A percentile compares a stretch with the other conserved stretches of the same genome.
These are phyloP conservation scores for Silvanus unidentatus DNA, from an alignment of 2,888 invertebrate species.

Conservation along the genomic window DNA sequence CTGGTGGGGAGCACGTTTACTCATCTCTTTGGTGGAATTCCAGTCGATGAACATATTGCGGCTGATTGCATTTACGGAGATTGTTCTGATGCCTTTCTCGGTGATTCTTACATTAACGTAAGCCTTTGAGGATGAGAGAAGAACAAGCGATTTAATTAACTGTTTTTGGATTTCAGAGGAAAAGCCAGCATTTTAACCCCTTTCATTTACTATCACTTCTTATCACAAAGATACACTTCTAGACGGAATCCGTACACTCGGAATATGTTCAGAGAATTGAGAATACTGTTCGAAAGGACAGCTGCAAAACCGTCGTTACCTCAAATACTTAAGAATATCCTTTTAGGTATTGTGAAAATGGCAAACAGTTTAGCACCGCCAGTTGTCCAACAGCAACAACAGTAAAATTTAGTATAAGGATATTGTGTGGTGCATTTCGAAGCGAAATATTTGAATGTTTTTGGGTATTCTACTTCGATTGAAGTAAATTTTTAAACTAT, in stretches of 20 bases:
- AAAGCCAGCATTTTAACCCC: slow-evolving; percentile 86
- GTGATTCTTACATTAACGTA: slow-evolving; percentile 79
- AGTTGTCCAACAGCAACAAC: slow-evolving; percentile 39
- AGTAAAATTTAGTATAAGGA: slow-evolving; percentile 7
- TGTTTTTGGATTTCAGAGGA: slow-evolving; percentile 58
- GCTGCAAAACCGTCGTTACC: slow-evolving; percentile 69
- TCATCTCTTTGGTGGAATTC: slow-evolving; percentile 83
- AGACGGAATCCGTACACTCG: slow-evolving; percentile 94
- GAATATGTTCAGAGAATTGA: slow-evolving; percentile 85
- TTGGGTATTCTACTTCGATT: no score
- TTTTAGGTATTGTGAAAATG: slow-evolving; percentile 60
- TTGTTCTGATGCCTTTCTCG: slow-evolving; percentile 81
- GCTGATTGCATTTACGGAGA: slow-evolving; percentile 88
- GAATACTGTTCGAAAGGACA: slow-evolving; percentile 62
- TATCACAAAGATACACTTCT: slow-evolving; percentile 86
- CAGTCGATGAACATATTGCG: slow-evolving; percentile 87
- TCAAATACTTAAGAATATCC: slow-evolving; percentile 53
- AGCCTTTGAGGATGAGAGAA: slow-evolving; percentile 45
- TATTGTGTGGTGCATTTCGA: neutral
- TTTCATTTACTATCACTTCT: slow-evolving; percentile 95
- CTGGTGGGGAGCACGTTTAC: slow-evolving; percentile 79
- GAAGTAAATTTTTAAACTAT: no score
- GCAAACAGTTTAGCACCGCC: slow-evolving; percentile 75
- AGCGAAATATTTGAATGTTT: no score
- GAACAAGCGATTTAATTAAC: neutral